Percentiles rank a stretch among this genome's conserved stretches.
Conservation (phyloP, 2,888 invertebrate species). For the Troides helena region DNA sequence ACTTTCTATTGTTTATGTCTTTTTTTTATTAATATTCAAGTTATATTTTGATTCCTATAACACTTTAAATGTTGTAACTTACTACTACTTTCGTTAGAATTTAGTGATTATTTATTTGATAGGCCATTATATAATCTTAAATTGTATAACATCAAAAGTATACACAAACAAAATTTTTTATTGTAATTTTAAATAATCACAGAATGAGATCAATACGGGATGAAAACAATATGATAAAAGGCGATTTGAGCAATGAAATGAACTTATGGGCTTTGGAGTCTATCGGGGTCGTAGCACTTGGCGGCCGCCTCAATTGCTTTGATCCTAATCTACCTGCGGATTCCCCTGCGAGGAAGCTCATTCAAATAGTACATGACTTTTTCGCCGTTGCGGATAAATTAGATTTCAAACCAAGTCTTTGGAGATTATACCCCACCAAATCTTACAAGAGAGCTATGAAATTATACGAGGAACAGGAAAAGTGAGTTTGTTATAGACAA, state of each 20-base stretch:
- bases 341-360: slow-evolving; percentile 55
- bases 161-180: not conserved
- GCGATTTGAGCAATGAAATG: slow-evolving; percentile 77
- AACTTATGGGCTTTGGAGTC: slow-evolving; percentile 84
- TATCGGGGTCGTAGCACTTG: slow-evolving; percentile 61
- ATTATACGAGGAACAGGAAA: slow-evolving; percentile 52
- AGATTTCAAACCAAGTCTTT: slow-evolving; percentile 54
- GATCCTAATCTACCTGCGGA: slow-evolving; percentile 53
- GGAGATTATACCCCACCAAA: slow-evolving; percentile 50
- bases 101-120: not conserved
- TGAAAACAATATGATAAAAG: slow-evolving; percentile 75
- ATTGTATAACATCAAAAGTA: not conserved
- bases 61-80: not conserved
- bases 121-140: too few relatives aligned
- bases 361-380: slow-evolving; percentile 54
- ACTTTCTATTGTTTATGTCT: not conserved
- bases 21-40: not conserved
- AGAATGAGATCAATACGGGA: slow-evolving; percentile 78
- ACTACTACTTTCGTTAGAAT: not conserved
- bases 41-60: not conserved
- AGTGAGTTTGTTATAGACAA: slow-evolving; percentile 43
- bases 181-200: slow-evolving; percentile 36
- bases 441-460: slow-evolving; percentile 53
- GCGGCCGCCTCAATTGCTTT: slow-evolving; percentile 60
- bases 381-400: slow-evolving; percentile 46